Base-by-base conservation (phyloP, 1,140 invertebrate species). In the Leptopilina boulardi region DNA sequence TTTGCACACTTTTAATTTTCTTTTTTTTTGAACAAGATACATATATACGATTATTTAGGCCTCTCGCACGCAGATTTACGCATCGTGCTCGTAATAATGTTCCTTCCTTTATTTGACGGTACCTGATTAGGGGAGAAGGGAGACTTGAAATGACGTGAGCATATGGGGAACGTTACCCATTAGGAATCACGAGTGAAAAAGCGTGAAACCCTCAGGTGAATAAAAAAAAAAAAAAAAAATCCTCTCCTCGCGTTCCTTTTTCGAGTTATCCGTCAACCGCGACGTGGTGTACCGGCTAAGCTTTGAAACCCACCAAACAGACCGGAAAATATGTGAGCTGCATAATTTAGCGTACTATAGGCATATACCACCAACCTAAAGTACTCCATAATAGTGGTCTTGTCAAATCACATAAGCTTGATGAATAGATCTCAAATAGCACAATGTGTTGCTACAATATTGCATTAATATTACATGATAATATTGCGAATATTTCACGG, bases 311-410 rank as follows among this genome's bases (percentile, higher is more conserved):
- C 87, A 89, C 88, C 88, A 89, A 90, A 91, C 89, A 91, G 89
- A 89, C 89, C 89, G 87, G 89, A 91, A 90, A 90, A 91, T 89
- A 89, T 89, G 88, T 87, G 89, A 84, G 84, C 86, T 91, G 89
- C 88, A 90, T 90, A 90, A 90, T 90, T 90, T 89, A 90, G 81
- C 83, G 84, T 87, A 87, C 54, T 81, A 84, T 78, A 82, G 81
- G 80, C 21, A 19, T 19, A 56, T 56, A 70, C 75, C 80, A 79
- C 82, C 78, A 83, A 82, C 79, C 83, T 75, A n/a, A 73, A 59
- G 44, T 72, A 79, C 79, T 42, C 73, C 74, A 79, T 79, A 79
- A 78, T 78, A 79, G 80, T 82, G 66, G 76, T 85, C 82, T 84
- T 84, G 84, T 79, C 83, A 86, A 87, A 87, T 87, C 85, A 86